A percentile compares a stretch with the other conserved stretches of the same genome.
Evolutionary conservation across 2,888 invertebrate genomes (phyloP).

Genomic region (Masnerella sp.): DNA sequence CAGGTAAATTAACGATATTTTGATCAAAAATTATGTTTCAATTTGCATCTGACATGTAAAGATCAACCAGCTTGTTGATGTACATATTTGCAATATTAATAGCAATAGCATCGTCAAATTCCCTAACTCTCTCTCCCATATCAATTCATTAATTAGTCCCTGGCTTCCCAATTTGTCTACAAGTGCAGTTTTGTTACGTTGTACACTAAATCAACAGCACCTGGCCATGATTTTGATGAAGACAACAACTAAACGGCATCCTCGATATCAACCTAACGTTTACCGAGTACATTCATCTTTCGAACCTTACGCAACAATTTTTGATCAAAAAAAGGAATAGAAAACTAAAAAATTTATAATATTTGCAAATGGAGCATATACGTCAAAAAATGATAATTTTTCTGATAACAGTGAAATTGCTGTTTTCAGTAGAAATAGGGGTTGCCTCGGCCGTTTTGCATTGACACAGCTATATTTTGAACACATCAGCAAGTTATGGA

Average conservation of each 20-base stretch:
- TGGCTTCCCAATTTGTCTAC: constrained; percentile 8
- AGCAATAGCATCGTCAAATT: constrained; percentile 10
- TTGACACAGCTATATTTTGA: too few species aligned
- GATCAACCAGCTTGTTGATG: background rate
- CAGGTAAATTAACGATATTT: too few species aligned
- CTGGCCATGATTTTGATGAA: background rate
- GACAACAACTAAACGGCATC: too few species aligned
- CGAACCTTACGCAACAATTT: too few species aligned
- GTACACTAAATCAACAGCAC: background rate
- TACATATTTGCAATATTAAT: constrained; percentile 4
- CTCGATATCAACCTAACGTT: too few species aligned
- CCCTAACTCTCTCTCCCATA: background rate
- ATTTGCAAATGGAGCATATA: background rate
- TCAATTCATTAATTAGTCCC: constrained; percentile 20
- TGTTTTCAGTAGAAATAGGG: constrained; percentile 19
- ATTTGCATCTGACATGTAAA: too few species aligned
- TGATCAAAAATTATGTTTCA: background rate
- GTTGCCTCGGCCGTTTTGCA: constrained; percentile 8
- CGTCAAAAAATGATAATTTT: constrained; percentile 2
- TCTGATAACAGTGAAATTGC: constrained; percentile 30
- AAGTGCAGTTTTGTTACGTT: constrained; percentile 4
- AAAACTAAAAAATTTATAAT: too few species aligned
- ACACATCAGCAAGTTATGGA: too few species aligned
- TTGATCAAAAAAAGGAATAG: too few species aligned
- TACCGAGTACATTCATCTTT: too few species aligned